A percentile compares a stretch with the other conserved stretches of the same genome.
Evolutionary conservation across 2,888 invertebrate genomes (phyloP).

Genomic region (Gymnoscelis rufifasciata): DNA sequence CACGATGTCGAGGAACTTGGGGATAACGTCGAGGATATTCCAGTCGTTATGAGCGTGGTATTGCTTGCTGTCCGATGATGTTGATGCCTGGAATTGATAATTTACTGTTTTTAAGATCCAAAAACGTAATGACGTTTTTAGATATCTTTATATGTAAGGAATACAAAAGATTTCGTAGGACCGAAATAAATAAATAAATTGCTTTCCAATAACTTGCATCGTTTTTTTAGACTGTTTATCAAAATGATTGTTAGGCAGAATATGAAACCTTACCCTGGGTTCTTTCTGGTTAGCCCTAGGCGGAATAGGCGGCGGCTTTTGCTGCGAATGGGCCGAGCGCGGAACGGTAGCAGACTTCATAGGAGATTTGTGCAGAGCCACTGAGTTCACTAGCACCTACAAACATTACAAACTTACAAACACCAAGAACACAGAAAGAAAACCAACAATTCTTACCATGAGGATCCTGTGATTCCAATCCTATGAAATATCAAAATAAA

Average conservation of each 20-base stretch:
- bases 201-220: no score
- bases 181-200: no score
- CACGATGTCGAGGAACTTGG: constrained; percentile 89
- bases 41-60: constrained; percentile 62
- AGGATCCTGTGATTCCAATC: no score
- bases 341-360: constrained; percentile 62
- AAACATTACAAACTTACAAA: constrained; percentile 1
- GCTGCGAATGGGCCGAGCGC: constrained; percentile 51
- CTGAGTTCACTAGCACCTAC: constrained; percentile 47
- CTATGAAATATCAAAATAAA: no score
- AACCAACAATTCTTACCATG: no score
- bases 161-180: no score
- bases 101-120: no score
- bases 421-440: constrained; percentile 3
- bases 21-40: constrained; percentile 89
- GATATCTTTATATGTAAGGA: no score
- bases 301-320: constrained; percentile 66
- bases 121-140: no score
- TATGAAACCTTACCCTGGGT: constrained; percentile 49
- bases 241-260: no score
- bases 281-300: constrained; percentile 55
- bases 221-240: neutral
- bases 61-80: constrained; percentile 31
- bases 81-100: constrained; percentile 36
- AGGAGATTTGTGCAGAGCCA: constrained; percentile 16